Percentiles rank a stretch among this genome's conserved stretches.
phyloP scores from a whole-genome alignment of 2,888 invertebrate species.

The Nomada fucata region DNA sequence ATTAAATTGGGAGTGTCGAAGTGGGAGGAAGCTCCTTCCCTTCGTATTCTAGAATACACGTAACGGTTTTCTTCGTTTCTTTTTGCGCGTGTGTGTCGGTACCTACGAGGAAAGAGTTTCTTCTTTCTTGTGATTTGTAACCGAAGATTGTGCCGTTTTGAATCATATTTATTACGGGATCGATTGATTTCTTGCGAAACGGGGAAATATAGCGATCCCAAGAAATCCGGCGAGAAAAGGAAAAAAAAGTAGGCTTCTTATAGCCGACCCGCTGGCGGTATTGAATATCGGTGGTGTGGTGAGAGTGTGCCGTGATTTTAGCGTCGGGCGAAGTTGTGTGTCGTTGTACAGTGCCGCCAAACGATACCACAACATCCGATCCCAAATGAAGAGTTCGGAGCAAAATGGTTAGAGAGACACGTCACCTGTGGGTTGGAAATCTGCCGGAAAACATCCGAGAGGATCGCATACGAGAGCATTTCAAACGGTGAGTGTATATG shows the following conservation, averaged over 20 bases:
- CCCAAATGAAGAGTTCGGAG: slow-evolving; percentile 97
- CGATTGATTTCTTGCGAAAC: slow-evolving; percentile 49
- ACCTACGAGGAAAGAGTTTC: slow-evolving; percentile 28
- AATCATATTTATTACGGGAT: slow-evolving; percentile 29
- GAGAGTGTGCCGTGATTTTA: slow-evolving; percentile 69
- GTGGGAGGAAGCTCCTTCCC: slow-evolving; percentile 56
- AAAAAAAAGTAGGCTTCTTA: slow-evolving; percentile 34
- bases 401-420: slow-evolving; percentile 99
- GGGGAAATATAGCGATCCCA: slow-evolving; percentile 23
- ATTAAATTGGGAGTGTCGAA: slow-evolving; percentile 63
- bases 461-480: slow-evolving; percentile 98
- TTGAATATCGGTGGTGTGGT: slow-evolving; percentile 68
- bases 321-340: slow-evolving; percentile 82
- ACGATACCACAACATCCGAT: slow-evolving; percentile 85
- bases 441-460: slow-evolving; percentile 99
- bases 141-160: slow-evolving; percentile 36
- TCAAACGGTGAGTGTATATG: slow-evolving; percentile 92
- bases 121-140: slow-evolving; percentile 24
- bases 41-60: slow-evolving; percentile 56
- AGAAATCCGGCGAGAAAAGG: slow-evolving; percentile 20
- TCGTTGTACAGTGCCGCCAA: slow-evolving; percentile 84
- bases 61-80: slow-evolving; percentile 58
- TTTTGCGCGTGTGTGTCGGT: slow-evolving; percentile 53
- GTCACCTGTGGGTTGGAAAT: slow-evolving; percentile 99
- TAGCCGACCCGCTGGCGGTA: slow-evolving; percentile 55